phyloP scores from a whole-genome alignment of 2,113 vertebrate species.

The Ramphastos sulfuratus region DNA sequence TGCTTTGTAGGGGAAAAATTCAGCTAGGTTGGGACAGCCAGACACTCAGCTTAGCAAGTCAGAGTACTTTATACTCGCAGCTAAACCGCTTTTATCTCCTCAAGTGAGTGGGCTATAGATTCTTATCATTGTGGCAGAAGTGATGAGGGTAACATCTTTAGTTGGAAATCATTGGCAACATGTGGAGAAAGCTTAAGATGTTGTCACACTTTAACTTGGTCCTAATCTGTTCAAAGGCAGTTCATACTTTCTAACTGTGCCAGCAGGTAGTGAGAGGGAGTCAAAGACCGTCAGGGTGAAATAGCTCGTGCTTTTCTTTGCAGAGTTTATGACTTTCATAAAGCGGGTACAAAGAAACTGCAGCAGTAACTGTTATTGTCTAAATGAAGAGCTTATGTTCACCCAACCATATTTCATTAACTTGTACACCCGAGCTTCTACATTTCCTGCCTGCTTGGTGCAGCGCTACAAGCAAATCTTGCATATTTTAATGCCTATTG shows the following conservation, averaged over 20 bases:
- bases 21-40: slow-evolving; percentile 74
- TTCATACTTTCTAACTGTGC: slow-evolving; percentile 74
- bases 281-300: slow-evolving; percentile 58
- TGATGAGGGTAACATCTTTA: slow-evolving; percentile 82
- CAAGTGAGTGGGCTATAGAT: slow-evolving; percentile 73
- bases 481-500: slow-evolving; percentile 25
- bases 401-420: slow-evolving; percentile 71
- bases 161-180: slow-evolving; percentile 83
- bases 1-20: slow-evolving; percentile 77
- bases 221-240: slow-evolving; percentile 86
- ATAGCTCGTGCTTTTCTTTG: slow-evolving; percentile 50
- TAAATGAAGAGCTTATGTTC: slow-evolving; percentile 70
- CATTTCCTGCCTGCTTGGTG: slow-evolving; percentile 43
- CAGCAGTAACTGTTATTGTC: slow-evolving; percentile 55
- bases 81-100: slow-evolving; percentile 76
- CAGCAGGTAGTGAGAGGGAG: slow-evolving; percentile 67
- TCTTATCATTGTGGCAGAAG: slow-evolving; percentile 79
- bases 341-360: slow-evolving; percentile 52
- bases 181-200: slow-evolving; percentile 87
- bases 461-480: not conserved
- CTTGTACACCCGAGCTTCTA: slow-evolving; percentile 58
- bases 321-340: slow-evolving; percentile 73
- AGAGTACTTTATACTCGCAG: slow-evolving; percentile 52
- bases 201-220: slow-evolving; percentile 90
- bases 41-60: slow-evolving; percentile 68